Evolutionary conservation across 2,888 invertebrate species (phyloP).

Genomic region (Leucozona laternaria): DNA sequence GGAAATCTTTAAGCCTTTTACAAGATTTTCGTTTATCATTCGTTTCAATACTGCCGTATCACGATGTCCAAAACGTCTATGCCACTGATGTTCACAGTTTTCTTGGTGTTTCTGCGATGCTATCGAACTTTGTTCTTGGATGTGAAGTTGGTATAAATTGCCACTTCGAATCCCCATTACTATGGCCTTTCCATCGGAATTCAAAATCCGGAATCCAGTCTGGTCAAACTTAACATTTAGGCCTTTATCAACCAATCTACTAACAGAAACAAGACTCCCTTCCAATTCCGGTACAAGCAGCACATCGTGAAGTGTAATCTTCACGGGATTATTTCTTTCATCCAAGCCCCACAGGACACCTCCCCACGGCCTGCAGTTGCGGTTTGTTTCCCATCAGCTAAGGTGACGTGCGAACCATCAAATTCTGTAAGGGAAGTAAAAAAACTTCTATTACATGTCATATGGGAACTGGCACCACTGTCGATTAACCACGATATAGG

Average conservation of each 20-base stretch:
- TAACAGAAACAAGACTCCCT: too few species aligned
- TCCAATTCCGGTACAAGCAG: constrained; percentile 11
- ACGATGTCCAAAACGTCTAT: constrained; percentile 23
- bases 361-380: too few species aligned
- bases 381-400: too few species aligned
- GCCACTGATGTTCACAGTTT: constrained; percentile 35
- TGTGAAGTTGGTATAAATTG: constrained; percentile 3
- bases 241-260: too few species aligned
- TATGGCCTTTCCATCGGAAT: not conserved
- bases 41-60: constrained; percentile 5
- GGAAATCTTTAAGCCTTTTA: not conserved
- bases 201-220: not conserved
- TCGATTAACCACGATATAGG: not conserved
- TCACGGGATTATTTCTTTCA: not conserved
- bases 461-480: constrained; percentile 19
- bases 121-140: constrained; percentile 6
- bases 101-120: not conserved
- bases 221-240: too few species aligned
- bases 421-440: not conserved
- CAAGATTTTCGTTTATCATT: constrained; percentile 2
- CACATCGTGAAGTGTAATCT: constrained; percentile 19
- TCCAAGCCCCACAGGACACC: constrained; percentile 3
- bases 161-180: not conserved
- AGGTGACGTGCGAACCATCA: too few species aligned
- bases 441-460: not conserved